Base-by-base conservation (phyloP, 1,140 invertebrate species). In the Drosophila littoralis region DNA sequence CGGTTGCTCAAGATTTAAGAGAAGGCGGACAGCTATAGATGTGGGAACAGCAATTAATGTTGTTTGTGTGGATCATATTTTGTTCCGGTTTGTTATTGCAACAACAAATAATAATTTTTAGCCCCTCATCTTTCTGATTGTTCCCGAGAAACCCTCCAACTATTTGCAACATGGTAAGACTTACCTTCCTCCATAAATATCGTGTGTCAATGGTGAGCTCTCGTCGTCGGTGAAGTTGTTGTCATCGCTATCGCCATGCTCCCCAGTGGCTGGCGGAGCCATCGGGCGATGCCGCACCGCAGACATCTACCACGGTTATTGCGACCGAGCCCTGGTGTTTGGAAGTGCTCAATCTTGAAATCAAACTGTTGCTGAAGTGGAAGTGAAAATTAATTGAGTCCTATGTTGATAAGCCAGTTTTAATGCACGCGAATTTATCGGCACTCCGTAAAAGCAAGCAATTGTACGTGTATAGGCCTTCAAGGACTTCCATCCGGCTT, bases 131-230 rank as follows among this genome's bases (percentile, higher is more conserved):
- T 66, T n/a, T 17, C 22, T 22, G 22, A 3, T 3, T 22, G 22
- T 3, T 22, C 22, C 22, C 54, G 28, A 32, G 32, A 57, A 59
- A 46, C 17, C 10, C 43, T 46, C 46, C 64, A 63, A 8, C 68
- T 73, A 82, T 76, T 79, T 81, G 71, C 75, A 17, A 28, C 10
- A 12, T 33, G 2, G 9, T 13, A 36, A 51, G 38, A 74, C 93
- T 93, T 94, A 98, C 97, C 97, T 97, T 93, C 96, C 97, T 70
- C 95, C 96, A 88, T 97, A 97, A 77, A 97, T 96, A 89, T 97
- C 96, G 84, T 96, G 95, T 60, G 95, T 95, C 78, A 97, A 94
- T 48, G 97, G 97, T 51, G 96, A 95, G 73, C 96, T 96, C 92
- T 97, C 97, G 86, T 97, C 97, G 88, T 97, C 97, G 8, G 96